Percentiles rank a stretch among this genome's conserved stretches.
phyloP scores from a whole-genome alignment of 2,797 vertebrate species.

The Catostomus latipinnis region DNA sequence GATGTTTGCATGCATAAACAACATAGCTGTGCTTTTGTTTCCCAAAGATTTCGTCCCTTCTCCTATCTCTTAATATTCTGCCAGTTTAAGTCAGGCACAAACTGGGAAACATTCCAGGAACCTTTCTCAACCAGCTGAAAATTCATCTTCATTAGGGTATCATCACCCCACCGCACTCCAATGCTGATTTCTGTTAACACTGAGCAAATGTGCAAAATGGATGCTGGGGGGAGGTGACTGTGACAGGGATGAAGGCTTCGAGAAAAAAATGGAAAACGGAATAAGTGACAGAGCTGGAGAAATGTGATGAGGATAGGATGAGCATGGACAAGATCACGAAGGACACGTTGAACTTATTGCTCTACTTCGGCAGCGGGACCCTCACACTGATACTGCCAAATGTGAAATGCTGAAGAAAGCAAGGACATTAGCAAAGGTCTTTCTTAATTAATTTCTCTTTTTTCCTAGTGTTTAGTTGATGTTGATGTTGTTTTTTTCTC shows the following conservation, averaged over 20 bases:
- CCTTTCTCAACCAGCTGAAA: constrained; percentile 76
- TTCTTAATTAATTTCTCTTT: background rate
- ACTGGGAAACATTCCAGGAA: constrained; percentile 80
- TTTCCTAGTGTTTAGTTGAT: background rate
- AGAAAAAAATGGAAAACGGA: constrained; percentile 31
- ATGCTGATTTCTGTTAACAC: constrained; percentile 74
- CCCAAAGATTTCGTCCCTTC: background rate
- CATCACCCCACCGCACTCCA: constrained; percentile 71
- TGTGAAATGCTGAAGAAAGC: background rate
- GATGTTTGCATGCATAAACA: constrained; percentile 14
- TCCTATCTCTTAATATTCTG: constrained; percentile 68
- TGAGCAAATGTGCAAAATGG: constrained; percentile 70
- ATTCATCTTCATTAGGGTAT: constrained; percentile 86
- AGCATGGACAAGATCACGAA: constrained; percentile 28
- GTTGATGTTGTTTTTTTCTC: too few relatives aligned
- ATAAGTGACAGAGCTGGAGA: constrained; percentile 21
- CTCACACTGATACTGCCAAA: background rate
- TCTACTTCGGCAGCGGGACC: background rate
- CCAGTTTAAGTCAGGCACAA: constrained; percentile 80
- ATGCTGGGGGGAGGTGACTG: constrained; percentile 43
- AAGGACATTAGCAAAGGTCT: background rate
- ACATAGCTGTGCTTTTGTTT: background rate
- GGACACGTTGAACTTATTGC: constrained; percentile 31
- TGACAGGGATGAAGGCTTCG: constrained; percentile 15
- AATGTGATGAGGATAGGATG: background rate